phyloP scores from a whole-genome alignment of 2,888 invertebrate species.

The Eupsilia transversa region DNA sequence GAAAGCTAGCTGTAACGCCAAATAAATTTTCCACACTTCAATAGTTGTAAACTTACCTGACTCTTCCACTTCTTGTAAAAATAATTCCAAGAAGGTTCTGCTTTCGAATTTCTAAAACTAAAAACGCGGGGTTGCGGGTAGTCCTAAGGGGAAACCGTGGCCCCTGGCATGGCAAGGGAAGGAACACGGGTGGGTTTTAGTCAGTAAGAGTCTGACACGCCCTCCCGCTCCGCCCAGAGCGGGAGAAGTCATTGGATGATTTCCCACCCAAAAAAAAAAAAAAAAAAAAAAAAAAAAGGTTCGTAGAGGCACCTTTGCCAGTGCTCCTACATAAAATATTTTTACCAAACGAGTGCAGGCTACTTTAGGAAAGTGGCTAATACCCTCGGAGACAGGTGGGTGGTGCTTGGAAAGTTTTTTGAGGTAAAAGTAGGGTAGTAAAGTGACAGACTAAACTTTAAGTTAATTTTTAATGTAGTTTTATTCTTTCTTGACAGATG shows the following conservation, averaged over 20 bases:
- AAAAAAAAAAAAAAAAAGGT: no score
- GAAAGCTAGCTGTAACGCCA: no score
- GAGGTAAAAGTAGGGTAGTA: constrained; percentile 18
- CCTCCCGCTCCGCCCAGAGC: no score
- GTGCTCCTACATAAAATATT: constrained; percentile 38
- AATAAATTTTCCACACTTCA: background rate
- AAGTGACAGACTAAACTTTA: constrained; percentile 9
- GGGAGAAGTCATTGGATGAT: no score
- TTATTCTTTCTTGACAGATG: background rate
- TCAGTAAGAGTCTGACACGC: no score
- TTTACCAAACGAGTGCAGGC: constrained; percentile 14
- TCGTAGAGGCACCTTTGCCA: background rate
- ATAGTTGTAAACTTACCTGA: background rate
- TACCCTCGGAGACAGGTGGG: constrained; percentile 22
- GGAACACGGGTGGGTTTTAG: no score
- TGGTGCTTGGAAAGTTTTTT: background rate
- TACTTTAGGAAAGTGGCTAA: constrained; percentile 46
- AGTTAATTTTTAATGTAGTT: constrained; percentile 29
- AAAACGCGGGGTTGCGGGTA: no score
- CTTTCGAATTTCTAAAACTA: constrained; percentile 10
- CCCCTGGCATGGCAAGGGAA: no score
- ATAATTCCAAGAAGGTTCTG: background rate
- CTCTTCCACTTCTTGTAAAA: background rate
- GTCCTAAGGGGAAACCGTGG: no score
- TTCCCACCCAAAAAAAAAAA: no score